Evolutionary conservation across 2,113 vertebrate genomes (phyloP).

Genomic region (Melanerpes formicivorus): DNA sequence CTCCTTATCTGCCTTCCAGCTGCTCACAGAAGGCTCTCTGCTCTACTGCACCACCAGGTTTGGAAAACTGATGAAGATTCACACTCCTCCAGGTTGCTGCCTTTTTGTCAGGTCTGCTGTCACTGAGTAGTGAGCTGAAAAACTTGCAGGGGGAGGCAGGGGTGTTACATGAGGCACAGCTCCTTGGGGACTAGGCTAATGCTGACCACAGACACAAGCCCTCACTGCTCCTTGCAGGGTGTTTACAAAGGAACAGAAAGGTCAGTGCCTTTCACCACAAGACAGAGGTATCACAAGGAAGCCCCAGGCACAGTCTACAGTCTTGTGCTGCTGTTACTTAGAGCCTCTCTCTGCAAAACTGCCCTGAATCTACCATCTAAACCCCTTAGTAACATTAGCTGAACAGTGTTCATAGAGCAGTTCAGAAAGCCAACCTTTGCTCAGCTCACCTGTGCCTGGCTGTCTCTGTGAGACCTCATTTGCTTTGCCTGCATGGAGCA

Average conservation of each 20-base stretch:
- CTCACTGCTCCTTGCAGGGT: not conserved
- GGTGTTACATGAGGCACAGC: not conserved
- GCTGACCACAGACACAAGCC: not conserved
- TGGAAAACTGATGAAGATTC: not conserved
- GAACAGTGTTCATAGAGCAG: not conserved
- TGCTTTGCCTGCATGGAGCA: not conserved
- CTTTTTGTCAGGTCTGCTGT: not conserved
- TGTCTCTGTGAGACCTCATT: not conserved
- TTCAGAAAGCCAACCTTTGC: not conserved
- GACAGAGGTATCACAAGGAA: not conserved
- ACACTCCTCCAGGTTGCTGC: not conserved
- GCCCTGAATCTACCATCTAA: not conserved
- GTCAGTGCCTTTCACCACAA: accelerated
- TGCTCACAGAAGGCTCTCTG: not conserved
- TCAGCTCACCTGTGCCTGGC: not conserved
- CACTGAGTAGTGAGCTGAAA: not conserved
- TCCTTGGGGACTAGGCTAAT: not conserved
- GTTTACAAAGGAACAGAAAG: not conserved
- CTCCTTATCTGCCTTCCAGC: not conserved
- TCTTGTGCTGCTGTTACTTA: not conserved
- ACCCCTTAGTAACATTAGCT: not conserved
- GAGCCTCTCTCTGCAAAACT: not conserved
- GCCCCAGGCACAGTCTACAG: not conserved
- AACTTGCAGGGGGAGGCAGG: not conserved
- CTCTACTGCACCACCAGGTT: not conserved